These are phyloP conservation scores for Nerophis lumbriciformis DNA, from an alignment of 2,113 vertebrate genomes.

Conservation along the genomic window DNA sequence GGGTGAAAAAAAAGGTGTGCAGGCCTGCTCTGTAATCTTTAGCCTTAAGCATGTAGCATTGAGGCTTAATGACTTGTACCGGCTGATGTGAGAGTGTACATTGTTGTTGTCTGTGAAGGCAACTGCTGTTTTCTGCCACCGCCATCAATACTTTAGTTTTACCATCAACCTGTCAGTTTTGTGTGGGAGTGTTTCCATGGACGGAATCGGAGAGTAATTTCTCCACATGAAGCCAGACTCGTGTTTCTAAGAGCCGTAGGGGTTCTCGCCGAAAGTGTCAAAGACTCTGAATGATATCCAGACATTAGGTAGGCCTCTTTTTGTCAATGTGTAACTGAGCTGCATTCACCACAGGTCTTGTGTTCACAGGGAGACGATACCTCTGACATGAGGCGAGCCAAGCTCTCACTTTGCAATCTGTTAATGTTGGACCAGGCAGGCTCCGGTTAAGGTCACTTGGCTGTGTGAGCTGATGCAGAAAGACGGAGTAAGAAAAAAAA, in stretches of 20 bases:
- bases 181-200: background rate
- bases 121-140: background rate
- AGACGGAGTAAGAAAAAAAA: constrained; percentile 5
- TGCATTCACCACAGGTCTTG: constrained; percentile 25
- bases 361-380: constrained; percentile 35
- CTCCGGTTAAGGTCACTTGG: constrained; percentile 13
- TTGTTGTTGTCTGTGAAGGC: constrained; percentile 6
- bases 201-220: constrained; percentile 8
- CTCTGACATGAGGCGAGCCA: constrained; percentile 19
- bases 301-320: constrained; percentile 15
- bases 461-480: constrained; percentile 2
- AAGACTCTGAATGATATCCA: constrained; percentile 44
- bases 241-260: constrained; percentile 31
- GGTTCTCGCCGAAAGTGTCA: constrained; percentile 33
- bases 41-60: constrained; percentile 19
- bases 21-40: constrained; percentile 16
- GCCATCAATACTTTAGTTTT: background rate
- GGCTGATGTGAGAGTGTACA: constrained; percentile 17
- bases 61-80: constrained; percentile 35
- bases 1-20: constrained; percentile 6
- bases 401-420: constrained; percentile 12
- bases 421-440: background rate
- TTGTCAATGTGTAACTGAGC: constrained; percentile 48
- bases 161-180: background rate
- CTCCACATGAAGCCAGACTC: constrained; percentile 24